Conservation (phyloP, 2,797 vertebrate genomes). For the Eidolon dupreanum region DNA sequence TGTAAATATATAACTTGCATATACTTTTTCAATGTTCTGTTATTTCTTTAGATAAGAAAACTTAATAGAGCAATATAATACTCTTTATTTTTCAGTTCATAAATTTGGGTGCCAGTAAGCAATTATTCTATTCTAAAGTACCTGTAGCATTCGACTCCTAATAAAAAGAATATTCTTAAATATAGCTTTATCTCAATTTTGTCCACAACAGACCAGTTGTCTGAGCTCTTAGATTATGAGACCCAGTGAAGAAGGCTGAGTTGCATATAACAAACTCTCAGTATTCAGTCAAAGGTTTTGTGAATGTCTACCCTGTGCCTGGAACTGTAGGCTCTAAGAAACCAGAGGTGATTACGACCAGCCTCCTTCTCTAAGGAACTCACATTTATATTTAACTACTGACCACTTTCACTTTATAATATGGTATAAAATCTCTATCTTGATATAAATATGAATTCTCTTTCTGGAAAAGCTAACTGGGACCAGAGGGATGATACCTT, state of each 20-base stretch:
- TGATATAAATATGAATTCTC: neutral
- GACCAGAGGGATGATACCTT: neutral
- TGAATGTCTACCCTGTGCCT: neutral
- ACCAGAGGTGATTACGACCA: neutral
- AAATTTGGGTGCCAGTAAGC: neutral
- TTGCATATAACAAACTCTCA: neutral
- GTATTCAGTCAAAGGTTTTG: neutral
- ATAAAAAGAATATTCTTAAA: neutral
- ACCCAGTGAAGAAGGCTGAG: neutral
- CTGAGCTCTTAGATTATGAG: neutral
- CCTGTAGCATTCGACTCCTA: neutral
- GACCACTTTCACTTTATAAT: neutral
- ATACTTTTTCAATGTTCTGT: neutral
- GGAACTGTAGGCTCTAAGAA: neutral
- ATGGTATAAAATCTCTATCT: neutral
- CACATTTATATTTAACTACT: neutral
- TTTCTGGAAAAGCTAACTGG: neutral
- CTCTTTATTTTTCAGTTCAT: neutral
- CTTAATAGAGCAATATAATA: neutral
- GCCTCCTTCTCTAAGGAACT: neutral
- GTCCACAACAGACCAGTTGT: neutral
- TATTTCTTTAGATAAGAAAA: conserved; percentile 57
- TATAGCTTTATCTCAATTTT: neutral
- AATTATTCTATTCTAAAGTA: neutral
- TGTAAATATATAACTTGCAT: conserved; percentile 16